Conservation (phyloP, 2,797 vertebrate species). For the Glossophaga mutica region DNA sequence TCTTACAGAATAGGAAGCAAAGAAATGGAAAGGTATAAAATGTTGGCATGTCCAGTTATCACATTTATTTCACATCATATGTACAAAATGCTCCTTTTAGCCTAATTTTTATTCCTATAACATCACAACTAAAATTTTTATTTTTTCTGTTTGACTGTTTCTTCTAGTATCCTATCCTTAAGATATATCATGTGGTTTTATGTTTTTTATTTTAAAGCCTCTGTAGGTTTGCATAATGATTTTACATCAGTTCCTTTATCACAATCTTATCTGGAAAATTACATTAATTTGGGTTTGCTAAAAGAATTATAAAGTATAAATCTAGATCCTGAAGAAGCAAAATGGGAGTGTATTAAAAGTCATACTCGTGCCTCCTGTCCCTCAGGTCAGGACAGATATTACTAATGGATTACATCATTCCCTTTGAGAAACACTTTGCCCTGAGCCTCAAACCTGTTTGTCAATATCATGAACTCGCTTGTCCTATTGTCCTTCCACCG, state of each 20-base stretch:
- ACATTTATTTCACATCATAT: not conserved
- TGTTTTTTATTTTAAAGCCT: not conserved
- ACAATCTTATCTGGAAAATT: not conserved
- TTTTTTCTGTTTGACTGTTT: not conserved
- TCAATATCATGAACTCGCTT: not conserved
- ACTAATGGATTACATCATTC: slow-evolving; percentile 7
- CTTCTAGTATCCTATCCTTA: not conserved
- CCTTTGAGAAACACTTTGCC: not conserved
- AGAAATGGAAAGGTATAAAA: not conserved
- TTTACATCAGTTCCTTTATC: not conserved
- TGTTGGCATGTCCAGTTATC: not conserved
- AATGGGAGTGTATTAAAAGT: not conserved
- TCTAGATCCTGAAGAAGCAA: not conserved
- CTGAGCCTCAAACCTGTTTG: not conserved
- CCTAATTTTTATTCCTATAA: not conserved
- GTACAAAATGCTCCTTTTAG: not conserved
- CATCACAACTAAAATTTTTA: not conserved
- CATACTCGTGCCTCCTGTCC: not conserved
- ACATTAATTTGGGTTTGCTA: not conserved
- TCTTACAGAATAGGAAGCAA: not conserved
- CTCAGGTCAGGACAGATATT: not conserved
- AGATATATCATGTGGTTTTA: not conserved
- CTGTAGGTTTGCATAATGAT: not conserved
- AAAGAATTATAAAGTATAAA: not conserved
- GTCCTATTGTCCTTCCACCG: not conserved